Percentiles rank a stretch among this genome's conserved stretches.
phyloP scores from a whole-genome alignment of 2,888 invertebrate species.

The Mesochorus sp. region DNA sequence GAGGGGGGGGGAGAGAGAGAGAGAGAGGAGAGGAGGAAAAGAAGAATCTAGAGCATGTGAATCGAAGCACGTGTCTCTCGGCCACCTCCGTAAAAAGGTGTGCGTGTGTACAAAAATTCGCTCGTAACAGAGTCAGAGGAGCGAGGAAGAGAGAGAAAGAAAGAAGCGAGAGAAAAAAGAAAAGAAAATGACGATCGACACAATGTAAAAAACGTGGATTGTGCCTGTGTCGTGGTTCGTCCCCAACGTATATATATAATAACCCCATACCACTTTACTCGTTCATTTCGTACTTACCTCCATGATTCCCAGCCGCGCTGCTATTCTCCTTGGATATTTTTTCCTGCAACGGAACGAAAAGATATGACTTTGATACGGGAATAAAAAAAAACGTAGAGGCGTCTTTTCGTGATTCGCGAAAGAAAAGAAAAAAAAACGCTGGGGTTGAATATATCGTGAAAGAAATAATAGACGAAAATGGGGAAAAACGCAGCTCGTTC shows the following conservation, averaged over 20 bases:
- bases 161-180: too few relatives aligned
- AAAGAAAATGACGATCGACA: neutral
- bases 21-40: constrained; percentile 18
- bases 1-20: neutral
- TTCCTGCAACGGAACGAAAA: constrained; percentile 71
- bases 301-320: constrained; percentile 79
- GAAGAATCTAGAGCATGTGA: constrained; percentile 62
- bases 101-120: constrained; percentile 24
- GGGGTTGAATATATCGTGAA: too few relatives aligned
- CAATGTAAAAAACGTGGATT: too few relatives aligned
- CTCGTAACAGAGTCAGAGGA: too few relatives aligned
- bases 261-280: neutral
- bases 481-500: neutral
- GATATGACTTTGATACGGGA: too few relatives aligned
- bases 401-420: neutral
- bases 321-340: constrained; percentile 80
- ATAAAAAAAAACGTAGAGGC: too few relatives aligned
- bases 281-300: constrained; percentile 74
- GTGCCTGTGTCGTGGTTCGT: neutral
- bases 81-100: constrained; percentile 25
- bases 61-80: constrained; percentile 63
- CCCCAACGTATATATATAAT: neutral
- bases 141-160: too few relatives aligned
- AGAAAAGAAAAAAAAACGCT: neutral
- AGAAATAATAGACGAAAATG: neutral